phyloP scores from a whole-genome alignment of 2,113 vertebrate species.

The Pygoscelis antarcticus region DNA sequence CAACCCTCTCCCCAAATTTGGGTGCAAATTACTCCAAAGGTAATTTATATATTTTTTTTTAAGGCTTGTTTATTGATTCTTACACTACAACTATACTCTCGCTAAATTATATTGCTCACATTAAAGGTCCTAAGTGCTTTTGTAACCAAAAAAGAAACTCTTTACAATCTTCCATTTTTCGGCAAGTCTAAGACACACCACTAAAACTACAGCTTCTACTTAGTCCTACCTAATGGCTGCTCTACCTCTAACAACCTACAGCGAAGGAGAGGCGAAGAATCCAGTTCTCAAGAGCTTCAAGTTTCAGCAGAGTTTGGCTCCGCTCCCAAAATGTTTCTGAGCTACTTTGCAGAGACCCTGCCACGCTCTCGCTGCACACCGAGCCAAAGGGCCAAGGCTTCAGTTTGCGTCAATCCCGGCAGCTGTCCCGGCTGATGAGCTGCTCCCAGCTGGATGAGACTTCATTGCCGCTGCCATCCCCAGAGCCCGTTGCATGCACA shows the following conservation, averaged over 20 bases:
- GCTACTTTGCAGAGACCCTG: neutral
- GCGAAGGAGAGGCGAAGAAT: neutral
- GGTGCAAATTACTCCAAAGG: neutral
- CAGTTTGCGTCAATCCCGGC: fast-evolving
- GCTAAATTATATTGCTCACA: neutral
- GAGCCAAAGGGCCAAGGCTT: neutral
- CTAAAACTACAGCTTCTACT: neutral
- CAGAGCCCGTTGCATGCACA: neutral
- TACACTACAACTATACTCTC: neutral
- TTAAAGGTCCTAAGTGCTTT: slow-evolving; percentile 25
- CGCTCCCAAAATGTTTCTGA: neutral
- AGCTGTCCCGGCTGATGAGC: neutral
- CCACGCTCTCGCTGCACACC: fast-evolving
- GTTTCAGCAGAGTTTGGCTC: slow-evolving; percentile 1
- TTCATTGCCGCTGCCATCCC: neutral
- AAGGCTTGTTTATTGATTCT: slow-evolving; percentile 1
- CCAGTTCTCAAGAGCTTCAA: neutral
- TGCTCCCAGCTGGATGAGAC: neutral
- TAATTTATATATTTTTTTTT: neutral
- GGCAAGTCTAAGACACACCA: neutral
- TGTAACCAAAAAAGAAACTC: neutral
- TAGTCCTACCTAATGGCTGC: neutral
- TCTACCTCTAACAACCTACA: neutral
- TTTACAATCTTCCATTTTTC: neutral
- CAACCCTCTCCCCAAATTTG: neutral